A percentile compares a stretch with the other conserved stretches of the same genome.
phyloP scores from a whole-genome alignment of 2,797 vertebrate species.

The Hippoglossus hippoglossus region DNA sequence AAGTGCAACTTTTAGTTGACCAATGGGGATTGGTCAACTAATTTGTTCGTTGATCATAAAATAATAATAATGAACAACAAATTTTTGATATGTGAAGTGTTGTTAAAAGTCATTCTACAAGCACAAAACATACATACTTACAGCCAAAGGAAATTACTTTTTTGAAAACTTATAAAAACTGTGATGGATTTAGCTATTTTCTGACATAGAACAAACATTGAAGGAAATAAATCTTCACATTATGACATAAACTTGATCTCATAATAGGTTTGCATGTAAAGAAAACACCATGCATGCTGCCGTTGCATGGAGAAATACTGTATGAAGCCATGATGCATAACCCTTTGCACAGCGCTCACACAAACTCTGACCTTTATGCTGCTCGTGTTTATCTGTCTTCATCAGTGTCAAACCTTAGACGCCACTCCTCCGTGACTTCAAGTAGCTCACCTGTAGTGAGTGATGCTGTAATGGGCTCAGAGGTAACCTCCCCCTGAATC shows the following conservation, averaged over 20 bases:
- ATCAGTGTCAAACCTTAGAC: constrained; percentile 4
- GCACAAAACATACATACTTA: neutral
- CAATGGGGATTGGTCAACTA: neutral
- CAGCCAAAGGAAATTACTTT: neutral
- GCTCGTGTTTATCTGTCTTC: neutral
- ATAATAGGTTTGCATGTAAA: neutral
- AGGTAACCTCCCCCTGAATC: constrained; percentile 88
- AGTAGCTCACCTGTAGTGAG: constrained; percentile 91
- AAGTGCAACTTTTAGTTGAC: too few relatives aligned
- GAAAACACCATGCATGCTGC: neutral
- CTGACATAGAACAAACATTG: too few relatives aligned
- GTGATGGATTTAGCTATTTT: too few relatives aligned
- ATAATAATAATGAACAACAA: neutral
- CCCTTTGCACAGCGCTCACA: neutral
- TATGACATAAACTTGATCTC: neutral
- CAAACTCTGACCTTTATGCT: neutral
- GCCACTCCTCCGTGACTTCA: constrained; percentile 13
- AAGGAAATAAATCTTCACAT: neutral
- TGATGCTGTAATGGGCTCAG: constrained; percentile 90
- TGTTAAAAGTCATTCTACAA: neutral
- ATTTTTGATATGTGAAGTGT: neutral
- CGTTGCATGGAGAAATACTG: constrained; percentile 2
- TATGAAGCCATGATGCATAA: neutral
- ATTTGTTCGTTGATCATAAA: neutral
- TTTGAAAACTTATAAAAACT: too few relatives aligned